Evolutionary conservation across 1,140 invertebrate species (phyloP).

Genomic region (Neuroterus valhalla): DNA sequence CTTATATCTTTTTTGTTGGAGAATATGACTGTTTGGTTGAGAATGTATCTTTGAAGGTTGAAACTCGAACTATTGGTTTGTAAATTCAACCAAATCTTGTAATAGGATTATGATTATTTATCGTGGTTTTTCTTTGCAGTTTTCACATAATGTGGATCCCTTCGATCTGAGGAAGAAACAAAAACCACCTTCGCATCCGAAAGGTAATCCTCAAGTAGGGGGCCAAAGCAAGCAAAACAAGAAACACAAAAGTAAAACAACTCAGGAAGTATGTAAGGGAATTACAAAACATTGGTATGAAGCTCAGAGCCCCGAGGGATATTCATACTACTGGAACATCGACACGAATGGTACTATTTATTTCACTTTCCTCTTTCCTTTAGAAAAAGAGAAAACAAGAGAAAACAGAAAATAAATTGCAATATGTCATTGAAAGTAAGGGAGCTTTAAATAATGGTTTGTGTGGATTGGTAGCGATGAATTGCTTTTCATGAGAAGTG

Average conservation of each 20-base stretch:
- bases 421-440: neutral
- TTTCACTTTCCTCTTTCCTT: neutral
- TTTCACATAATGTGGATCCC: constrained; percentile 58
- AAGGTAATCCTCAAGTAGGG: neutral
- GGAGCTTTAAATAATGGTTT: neutral
- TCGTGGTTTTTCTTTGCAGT: constrained; percentile 35
- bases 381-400: constrained; percentile 15
- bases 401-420: neutral
- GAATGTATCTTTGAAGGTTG: no score
- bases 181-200: constrained; percentile 38
- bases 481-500: neutral
- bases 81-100: no score
- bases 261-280: constrained; percentile 63
- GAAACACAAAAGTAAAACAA: constrained; percentile 60
- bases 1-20: no score
- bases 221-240: constrained; percentile 59
- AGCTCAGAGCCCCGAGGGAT: constrained; percentile 81
- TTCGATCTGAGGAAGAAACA: constrained; percentile 57
- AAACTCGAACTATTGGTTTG: no score
- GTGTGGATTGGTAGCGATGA: neutral
- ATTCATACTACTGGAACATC: constrained; percentile 88
- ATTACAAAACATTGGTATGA: constrained; percentile 81
- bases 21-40: no score
- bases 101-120: no score
- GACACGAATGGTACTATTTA: constrained; percentile 81